phyloP scores from a whole-genome alignment of 2,113 vertebrate species.

The Gnathonemus echidnorhynchus region DNA sequence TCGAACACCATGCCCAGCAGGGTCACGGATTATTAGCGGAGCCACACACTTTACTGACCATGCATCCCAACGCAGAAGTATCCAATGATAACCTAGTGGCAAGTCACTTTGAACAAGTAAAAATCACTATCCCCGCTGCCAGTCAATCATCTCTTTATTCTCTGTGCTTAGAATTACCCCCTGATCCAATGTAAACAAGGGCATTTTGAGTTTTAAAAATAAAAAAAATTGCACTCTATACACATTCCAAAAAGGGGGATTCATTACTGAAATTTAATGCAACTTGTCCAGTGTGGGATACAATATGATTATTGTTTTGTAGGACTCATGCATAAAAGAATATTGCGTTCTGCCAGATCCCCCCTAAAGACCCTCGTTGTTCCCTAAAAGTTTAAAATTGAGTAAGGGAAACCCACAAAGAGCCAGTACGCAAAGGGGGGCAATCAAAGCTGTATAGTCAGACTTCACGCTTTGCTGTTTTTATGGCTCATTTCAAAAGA shows the following conservation, averaged over 20 bases:
- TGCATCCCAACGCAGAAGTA: not conserved
- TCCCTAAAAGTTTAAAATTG: not conserved
- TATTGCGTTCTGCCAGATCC: not conserved
- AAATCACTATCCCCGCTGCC: not conserved
- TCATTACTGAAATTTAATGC: slow-evolving; percentile 7
- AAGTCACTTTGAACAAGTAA: not conserved
- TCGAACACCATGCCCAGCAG: not conserved
- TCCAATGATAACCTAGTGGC: not conserved
- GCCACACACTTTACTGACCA: not conserved
- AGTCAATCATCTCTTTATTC: not conserved
- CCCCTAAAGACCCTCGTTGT: not conserved
- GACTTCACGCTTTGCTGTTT: not conserved
- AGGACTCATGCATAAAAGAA: slow-evolving; percentile 1
- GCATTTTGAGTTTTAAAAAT: not conserved
- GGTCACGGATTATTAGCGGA: not conserved
- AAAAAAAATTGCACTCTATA: not conserved
- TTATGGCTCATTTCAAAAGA: not conserved
- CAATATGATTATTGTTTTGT: not conserved
- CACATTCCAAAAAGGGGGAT: not conserved
- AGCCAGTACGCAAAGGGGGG: not conserved
- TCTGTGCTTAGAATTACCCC: not conserved
- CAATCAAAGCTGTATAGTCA: not conserved
- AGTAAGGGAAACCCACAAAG: not conserved
- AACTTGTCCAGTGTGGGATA: not conserved
- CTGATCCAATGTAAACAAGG: not conserved